Evolutionary conservation across 2,113 vertebrate species (phyloP).

Genomic region (Zosterops lateralis): DNA sequence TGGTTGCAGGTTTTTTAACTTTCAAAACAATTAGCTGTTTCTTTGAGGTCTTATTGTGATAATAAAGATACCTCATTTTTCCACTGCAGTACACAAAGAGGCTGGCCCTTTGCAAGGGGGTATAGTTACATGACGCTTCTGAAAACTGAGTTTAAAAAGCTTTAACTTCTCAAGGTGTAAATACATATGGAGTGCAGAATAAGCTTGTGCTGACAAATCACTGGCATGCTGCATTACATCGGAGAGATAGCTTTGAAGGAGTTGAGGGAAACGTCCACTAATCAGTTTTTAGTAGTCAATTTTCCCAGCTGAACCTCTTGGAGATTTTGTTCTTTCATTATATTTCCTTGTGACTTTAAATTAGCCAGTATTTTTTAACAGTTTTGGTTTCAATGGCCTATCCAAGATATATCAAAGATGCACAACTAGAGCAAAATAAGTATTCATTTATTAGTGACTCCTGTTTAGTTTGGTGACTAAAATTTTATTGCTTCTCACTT

Average conservation of each 20-base stretch:
- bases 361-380: not conserved
- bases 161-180: not conserved
- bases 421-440: not conserved
- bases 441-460: not conserved
- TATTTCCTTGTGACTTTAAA: not conserved
- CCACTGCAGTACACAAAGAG: not conserved
- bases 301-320: not conserved
- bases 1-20: not conserved
- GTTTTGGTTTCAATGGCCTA: not conserved
- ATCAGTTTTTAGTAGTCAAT: not conserved
- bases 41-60: not conserved
- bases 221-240: not conserved
- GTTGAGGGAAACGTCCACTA: not conserved
- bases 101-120: not conserved
- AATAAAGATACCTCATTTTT: not conserved
- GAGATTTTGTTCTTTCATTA: not conserved
- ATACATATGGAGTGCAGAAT: not conserved
- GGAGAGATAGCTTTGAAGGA: not conserved
- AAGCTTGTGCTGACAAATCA: not conserved
- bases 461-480: not conserved
- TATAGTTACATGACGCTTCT: not conserved
- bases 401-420: not conserved
- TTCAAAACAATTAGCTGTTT: not conserved
- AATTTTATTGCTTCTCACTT: not conserved
- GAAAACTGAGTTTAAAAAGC: not conserved